Evolutionary conservation across 92 coral and sea anemone genomes (phyloP).

Genomic region (Epizoanthus fatuus): DNA sequence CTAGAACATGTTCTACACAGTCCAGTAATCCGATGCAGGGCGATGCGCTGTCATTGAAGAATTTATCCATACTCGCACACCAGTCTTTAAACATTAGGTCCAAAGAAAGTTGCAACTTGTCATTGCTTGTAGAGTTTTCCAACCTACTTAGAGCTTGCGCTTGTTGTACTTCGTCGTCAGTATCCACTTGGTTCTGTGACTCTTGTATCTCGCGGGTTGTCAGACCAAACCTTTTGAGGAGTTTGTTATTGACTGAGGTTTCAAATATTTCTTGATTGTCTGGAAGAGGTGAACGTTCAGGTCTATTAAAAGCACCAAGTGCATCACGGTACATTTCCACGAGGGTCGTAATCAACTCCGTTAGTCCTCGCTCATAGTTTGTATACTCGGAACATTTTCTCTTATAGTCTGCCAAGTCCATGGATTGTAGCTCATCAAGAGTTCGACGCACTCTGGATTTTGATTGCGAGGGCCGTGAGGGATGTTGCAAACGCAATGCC

Average conservation of each 20-base stretch:
- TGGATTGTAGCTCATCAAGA: conserved; percentile 7
- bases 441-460: conserved; percentile 48
- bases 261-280: conserved; percentile 7
- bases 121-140: conserved; percentile 35
- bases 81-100: conserved; percentile 61
- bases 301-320: not conserved
- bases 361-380: conserved; percentile 64
- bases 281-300: conserved; percentile 3
- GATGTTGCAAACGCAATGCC: conserved; percentile 35
- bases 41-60: conserved; percentile 50
- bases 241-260: conserved; percentile 5
- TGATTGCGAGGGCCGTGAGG: conserved; percentile 10
- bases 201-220: conserved; percentile 29
- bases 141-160: conserved; percentile 28
- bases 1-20: conserved; percentile 60
- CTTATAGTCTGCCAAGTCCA: conserved; percentile 43
- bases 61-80: conserved; percentile 77
- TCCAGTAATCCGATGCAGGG: conserved; percentile 76
- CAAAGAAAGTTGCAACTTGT: conserved; percentile 43
- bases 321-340: conserved; percentile 47
- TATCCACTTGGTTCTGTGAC: conserved; percentile 9
- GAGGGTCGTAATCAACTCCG: conserved; percentile 53
- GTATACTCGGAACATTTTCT: conserved; percentile 65
- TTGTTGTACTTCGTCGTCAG: conserved; percentile 42
- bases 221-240: conserved; percentile 43